Percentiles rank a stretch among this genome's conserved stretches.
Conservation (phyloP, 2,797 vertebrate species). For the Rallus crepitans region DNA sequence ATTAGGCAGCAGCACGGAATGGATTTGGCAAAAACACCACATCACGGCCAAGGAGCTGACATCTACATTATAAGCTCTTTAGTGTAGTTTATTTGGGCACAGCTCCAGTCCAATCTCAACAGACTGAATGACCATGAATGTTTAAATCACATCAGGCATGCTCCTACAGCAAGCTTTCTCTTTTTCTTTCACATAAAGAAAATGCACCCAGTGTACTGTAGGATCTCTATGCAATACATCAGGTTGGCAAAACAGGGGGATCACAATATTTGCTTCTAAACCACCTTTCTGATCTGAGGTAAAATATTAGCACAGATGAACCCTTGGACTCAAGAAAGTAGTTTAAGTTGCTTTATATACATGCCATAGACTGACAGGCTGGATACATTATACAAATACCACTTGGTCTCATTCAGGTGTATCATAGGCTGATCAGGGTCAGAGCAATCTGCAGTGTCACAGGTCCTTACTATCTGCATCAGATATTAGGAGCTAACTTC, state of each 20-base stretch:
- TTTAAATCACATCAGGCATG: neutral
- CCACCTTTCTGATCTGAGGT: neutral
- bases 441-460: neutral
- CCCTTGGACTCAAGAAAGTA: neutral
- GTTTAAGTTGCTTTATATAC: neutral
- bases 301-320: neutral
- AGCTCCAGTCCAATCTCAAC: neutral
- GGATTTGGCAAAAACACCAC: neutral
- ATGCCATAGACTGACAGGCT: neutral
- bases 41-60: neutral
- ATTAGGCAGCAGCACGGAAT: neutral
- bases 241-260: neutral
- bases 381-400: accelerated
- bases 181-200: neutral
- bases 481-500: neutral
- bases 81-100: neutral
- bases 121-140: neutral
- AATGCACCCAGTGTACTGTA: neutral
- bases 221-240: neutral
- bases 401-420: neutral
- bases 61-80: neutral
- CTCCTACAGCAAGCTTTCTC: neutral
- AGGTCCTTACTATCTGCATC: neutral
- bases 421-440: neutral
- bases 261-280: neutral